Conservation (phyloP, 2,113 vertebrate species). For the Corythaixoides concolor region DNA sequence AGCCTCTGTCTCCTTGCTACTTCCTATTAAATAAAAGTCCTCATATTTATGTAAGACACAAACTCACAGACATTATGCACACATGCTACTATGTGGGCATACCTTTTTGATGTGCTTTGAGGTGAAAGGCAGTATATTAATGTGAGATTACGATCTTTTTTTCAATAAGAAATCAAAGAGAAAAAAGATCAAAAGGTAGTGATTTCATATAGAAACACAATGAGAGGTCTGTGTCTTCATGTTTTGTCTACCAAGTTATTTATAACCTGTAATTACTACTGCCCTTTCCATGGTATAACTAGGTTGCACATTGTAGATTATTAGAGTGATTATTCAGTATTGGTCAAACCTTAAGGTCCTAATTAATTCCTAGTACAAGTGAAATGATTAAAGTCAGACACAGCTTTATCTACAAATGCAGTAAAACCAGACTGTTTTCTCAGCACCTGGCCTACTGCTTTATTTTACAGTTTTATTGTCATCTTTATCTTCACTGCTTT, state of each 20-base stretch:
- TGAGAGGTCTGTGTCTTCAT: neutral
- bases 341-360: slow-evolving; percentile 3
- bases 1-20: neutral
- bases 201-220: slow-evolving; percentile 18
- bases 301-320: neutral
- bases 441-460: slow-evolving; percentile 3
- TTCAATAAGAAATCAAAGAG: slow-evolving; percentile 33
- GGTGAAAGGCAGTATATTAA: slow-evolving; percentile 11
- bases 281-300: neutral
- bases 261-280: slow-evolving; percentile 22
- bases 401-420: neutral
- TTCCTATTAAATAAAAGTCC: neutral
- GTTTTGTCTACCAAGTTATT: slow-evolving; percentile 27
- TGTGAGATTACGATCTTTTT: slow-evolving; percentile 16
- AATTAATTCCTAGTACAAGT: slow-evolving; percentile 13
- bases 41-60: neutral
- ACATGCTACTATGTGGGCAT: neutral
- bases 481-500: neutral
- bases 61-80: neutral
- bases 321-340: neutral
- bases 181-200: neutral
- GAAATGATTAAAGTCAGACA: neutral
- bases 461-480: neutral
- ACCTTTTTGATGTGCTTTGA: slow-evolving; percentile 18
- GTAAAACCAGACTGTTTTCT: neutral